Base-by-base conservation (phyloP, 37 sponge, comb jelly and placozoan species). In the Oopsacas minuta region DNA sequence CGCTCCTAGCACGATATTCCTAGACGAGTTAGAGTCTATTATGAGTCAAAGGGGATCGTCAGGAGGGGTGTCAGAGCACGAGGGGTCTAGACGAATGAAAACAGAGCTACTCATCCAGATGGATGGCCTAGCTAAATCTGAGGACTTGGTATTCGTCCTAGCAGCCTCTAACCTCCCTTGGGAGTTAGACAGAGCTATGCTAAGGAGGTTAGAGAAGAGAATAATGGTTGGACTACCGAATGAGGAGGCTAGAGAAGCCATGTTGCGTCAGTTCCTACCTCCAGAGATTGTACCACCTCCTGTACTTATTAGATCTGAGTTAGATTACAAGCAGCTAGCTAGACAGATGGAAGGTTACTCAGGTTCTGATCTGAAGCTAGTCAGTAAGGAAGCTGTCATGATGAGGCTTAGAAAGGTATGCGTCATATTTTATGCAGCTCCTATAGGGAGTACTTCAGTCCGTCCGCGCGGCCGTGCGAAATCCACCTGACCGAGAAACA, bases 381-480 rank as follows among this genome's bases (percentile, higher is more conserved):
- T 95, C 25, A 95, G 99, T 83, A 99, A 99, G 81, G 99, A 99
- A 82, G 96, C 99, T n/a, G 94, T 92, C 75, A 99, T 99, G 99
- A 84, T 90, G 23, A 82, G 93, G 37, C 88, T 99, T n/a, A 85
- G 99, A 52, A 89, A 91, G 69, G 92, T 99, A 52, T 99, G n/a
- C n/a, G n/a, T n/a, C n/a, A n/a, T n/a, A n/a, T n/a, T n/a, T n/a
- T n/a, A n/a, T n/a, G n/a, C n/a, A n/a, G n/a, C n/a, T n/a, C n/a
- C n/a, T n/a, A n/a, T n/a, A n/a, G n/a, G n/a, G n/a, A n/a, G n/a
- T n/a, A n/a, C n/a, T n/a, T n/a, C n/a, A n/a, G n/a, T n/a, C n/a
- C n/a, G n/a, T n/a, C n/a, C n/a, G n/a, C n/a, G n/a, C n/a, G n/a
- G n/a, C n/a, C n/a, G n/a, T n/a, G n/a, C n/a, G n/a, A n/a, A n/a